Base-by-base conservation (phyloP, 2,888 invertebrate genomes). In the Linhomoeus sp. region DNA sequence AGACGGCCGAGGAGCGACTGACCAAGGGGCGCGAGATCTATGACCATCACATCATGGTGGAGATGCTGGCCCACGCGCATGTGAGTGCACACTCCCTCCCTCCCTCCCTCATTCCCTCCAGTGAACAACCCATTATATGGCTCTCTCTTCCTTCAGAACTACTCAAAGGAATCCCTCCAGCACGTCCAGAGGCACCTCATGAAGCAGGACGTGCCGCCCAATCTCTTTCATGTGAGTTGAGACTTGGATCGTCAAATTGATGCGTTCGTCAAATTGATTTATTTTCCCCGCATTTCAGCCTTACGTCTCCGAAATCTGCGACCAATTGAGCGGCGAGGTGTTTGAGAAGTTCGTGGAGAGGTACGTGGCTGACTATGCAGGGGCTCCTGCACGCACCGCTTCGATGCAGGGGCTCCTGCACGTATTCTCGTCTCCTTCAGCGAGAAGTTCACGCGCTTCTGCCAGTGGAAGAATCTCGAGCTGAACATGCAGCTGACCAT, bases 391-490 rank as follows among this genome's bases (percentile, higher is more conserved):
- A 29, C 29, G 29, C 29, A 29, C 12, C n/a, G n/a, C n/a, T n/a
- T n/a, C n/a, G n/a, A n/a, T n/a, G n/a, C n/a, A 29, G 29, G 5
- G 5, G 29, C 29, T 9, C 29, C 29, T 29, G 5, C 7, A 29
- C 29, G 29, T 12, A 29, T 29, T n/a, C n/a, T n/a, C 38, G 43
- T 26, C 43, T 50, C 57, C 77, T 77, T 49, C 73, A 92, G 92
- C 74, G 92, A 92, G 67, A 92, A 94, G 76, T 97, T 90, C 73
- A 94, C 92, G 61, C 79, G 97, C 65, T 97, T 92, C 76, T 94
- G 94, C 72, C 97, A 97, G 72, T 97, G 97, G 97, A 99, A 99
- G 74, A 97, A 99, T 72, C 77, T 97, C 75, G 97, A 99, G 75
- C 76, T 97, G 69, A 97, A 97, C 75, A 94, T 94, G 68, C 87